Evolutionary conservation across 2,888 invertebrate species (phyloP).

Genomic region (Lasius fuliginosus): DNA sequence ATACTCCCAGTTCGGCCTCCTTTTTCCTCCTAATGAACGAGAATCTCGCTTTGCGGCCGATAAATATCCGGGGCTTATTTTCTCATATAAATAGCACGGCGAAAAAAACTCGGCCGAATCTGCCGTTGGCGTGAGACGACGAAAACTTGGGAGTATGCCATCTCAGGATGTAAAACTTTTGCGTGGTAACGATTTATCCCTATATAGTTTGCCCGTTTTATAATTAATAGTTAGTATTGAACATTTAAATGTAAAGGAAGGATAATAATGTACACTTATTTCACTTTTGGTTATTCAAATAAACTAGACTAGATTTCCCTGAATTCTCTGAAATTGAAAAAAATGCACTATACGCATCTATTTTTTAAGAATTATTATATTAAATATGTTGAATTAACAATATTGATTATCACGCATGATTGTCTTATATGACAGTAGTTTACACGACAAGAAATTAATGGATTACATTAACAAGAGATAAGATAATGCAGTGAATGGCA

Average conservation of each 20-base stretch:
- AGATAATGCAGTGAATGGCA: not conserved
- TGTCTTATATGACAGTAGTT: not conserved
- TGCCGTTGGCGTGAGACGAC: slow-evolving; percentile 71
- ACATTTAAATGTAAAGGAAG: not conserved
- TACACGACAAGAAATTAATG: not conserved
- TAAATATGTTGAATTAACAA: not conserved
- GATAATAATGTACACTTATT: not conserved
- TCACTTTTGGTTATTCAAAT: not conserved
- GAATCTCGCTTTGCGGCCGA: slow-evolving; percentile 56
- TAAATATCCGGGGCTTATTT: slow-evolving; percentile 68
- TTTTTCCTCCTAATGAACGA: slow-evolving; percentile 7
- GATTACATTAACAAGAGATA: not conserved
- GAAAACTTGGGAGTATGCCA: slow-evolving; percentile 75
- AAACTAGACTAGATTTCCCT: not conserved
- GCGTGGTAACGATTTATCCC: slow-evolving; percentile 66
- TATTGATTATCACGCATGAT: not conserved
- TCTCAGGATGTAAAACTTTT: slow-evolving; percentile 75
- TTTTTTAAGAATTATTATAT: slow-evolving; percentile 2
- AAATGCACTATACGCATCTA: not conserved
- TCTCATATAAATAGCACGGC: slow-evolving; percentile 70
- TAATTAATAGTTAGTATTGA: slow-evolving; percentile 54
- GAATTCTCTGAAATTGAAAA: not conserved
- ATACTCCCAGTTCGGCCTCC: not conserved
- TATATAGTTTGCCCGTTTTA: slow-evolving; percentile 47
- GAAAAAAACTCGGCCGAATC: slow-evolving; percentile 72